A percentile compares a stretch with the other conserved stretches of the same genome.
Evolutionary conservation across 92 coral and sea anemone species (phyloP).

Genomic region (Bergia puertoricense): DNA sequence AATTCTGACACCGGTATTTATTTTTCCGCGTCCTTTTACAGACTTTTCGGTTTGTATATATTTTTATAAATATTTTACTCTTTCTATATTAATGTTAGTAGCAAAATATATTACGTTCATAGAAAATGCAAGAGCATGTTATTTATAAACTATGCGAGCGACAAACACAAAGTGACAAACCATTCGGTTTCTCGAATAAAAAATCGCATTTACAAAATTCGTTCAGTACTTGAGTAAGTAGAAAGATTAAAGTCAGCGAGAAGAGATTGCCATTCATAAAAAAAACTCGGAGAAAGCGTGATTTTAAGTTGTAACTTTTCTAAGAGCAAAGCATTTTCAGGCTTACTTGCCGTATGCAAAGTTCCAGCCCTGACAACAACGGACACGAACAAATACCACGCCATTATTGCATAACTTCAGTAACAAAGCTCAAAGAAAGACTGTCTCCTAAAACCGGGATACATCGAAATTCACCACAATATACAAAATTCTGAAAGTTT

Average conservation of each 20-base stretch:
- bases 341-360: slow-evolving; percentile 1
- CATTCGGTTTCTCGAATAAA: slow-evolving; percentile 11
- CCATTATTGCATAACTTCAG: slow-evolving; percentile 23
- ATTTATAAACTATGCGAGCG: background rate
- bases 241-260: background rate
- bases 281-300: background rate
- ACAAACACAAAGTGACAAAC: background rate
- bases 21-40: background rate
- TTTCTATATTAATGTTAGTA: slow-evolving; percentile 20
- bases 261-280: background rate
- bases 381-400: background rate
- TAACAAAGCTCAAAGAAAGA: slow-evolving; percentile 7
- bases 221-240: background rate
- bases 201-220: slow-evolving; percentile 4
- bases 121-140: slow-evolving; percentile 10
- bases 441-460: background rate
- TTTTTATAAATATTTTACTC: slow-evolving; percentile 28
- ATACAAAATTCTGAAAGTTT: background rate
- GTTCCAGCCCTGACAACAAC: slow-evolving; percentile 23
- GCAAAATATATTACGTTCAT: slow-evolving; percentile 38
- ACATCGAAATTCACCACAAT: background rate
- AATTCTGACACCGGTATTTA: background rate
- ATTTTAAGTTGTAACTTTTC: background rate
- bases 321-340: background rate
- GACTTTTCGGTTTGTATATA: slow-evolving; percentile 15